Evolutionary conservation across 2,113 vertebrate genomes (phyloP).

Genomic region (Perca schrenkii): DNA sequence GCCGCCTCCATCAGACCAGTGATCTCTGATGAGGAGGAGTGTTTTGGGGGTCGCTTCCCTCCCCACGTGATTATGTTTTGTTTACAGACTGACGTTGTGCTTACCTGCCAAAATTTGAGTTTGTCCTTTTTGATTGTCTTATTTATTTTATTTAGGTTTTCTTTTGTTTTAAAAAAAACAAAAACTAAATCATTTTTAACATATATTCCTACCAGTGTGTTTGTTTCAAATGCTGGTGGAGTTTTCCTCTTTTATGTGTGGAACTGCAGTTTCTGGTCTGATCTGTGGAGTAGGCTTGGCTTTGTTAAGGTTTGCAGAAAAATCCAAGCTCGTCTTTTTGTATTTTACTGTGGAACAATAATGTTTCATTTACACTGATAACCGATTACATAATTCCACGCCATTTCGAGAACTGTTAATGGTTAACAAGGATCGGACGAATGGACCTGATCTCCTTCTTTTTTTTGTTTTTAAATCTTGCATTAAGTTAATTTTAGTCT

Average conservation of each 20-base stretch:
- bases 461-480: background rate
- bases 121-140: constrained; percentile 72
- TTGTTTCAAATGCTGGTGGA: constrained; percentile 37
- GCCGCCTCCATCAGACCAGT: constrained; percentile 45
- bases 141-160: constrained; percentile 69
- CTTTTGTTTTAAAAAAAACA: constrained; percentile 11
- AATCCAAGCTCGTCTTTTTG: constrained; percentile 18
- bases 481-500: constrained; percentile 42
- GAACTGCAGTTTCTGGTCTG: constrained; percentile 46
- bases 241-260: constrained; percentile 37
- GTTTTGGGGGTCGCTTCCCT: constrained; percentile 8
- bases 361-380: constrained; percentile 41
- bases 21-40: constrained; percentile 32
- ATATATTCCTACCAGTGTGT: constrained; percentile 45
- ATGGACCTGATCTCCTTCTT: constrained; percentile 22
- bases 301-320: constrained; percentile 29
- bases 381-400: constrained; percentile 23
- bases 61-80: constrained; percentile 54
- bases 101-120: constrained; percentile 81
- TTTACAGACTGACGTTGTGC: constrained; percentile 77
- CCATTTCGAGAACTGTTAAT: constrained; percentile 17
- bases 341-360: constrained; percentile 28
- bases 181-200: constrained; percentile 30
- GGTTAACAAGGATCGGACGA: constrained; percentile 6
- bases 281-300: constrained; percentile 53